These are phyloP conservation scores for Chelidonichthys spinosus DNA, from an alignment of 2,797 vertebrate genomes.

Conservation along the genomic window DNA sequence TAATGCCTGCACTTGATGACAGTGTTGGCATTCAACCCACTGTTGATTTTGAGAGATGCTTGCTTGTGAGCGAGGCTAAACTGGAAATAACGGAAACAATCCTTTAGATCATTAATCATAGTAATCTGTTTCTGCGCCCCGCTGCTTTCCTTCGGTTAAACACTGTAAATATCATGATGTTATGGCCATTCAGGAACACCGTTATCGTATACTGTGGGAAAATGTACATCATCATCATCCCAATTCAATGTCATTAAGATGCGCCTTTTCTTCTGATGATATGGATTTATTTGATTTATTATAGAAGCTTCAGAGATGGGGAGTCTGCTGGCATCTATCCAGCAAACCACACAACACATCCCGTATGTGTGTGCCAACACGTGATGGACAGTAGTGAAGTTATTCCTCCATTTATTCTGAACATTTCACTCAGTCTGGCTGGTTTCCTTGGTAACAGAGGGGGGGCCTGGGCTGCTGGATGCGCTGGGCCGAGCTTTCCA, in stretches of 20 bases:
- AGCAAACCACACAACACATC: slow-evolving; percentile 22
- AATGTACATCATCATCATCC: background rate
- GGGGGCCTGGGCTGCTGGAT: slow-evolving; percentile 62
- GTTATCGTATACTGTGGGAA: background rate
- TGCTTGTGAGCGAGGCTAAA: slow-evolving; percentile 23
- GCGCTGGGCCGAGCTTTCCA: slow-evolving; percentile 66
- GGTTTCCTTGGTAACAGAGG: slow-evolving; percentile 65
- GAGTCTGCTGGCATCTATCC: slow-evolving; percentile 10
- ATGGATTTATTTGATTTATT: slow-evolving; percentile 22
- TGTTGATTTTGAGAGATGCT: slow-evolving; percentile 14
- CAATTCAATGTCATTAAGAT: slow-evolving; percentile 23
- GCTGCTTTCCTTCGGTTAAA: slow-evolving; percentile 21
- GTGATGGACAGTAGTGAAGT: slow-evolving; percentile 10
- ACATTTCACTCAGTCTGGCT: slow-evolving; percentile 57
- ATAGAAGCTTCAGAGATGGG: background rate
- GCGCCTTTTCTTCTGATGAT: slow-evolving; percentile 19
- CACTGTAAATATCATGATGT: slow-evolving; percentile 13
- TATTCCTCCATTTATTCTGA: slow-evolving; percentile 10
- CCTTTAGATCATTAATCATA: background rate
- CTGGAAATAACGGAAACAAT: slow-evolving; percentile 34
- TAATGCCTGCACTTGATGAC: slow-evolving; percentile 26
- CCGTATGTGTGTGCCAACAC: slow-evolving; percentile 26
- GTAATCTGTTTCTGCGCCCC: background rate
- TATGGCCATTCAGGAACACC: slow-evolving; percentile 7
- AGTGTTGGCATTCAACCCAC: slow-evolving; percentile 12